These are phyloP conservation scores for Acipenser transmontanus DNA, from an alignment of 2,797 vertebrate genomes.

Conservation along the genomic window DNA sequence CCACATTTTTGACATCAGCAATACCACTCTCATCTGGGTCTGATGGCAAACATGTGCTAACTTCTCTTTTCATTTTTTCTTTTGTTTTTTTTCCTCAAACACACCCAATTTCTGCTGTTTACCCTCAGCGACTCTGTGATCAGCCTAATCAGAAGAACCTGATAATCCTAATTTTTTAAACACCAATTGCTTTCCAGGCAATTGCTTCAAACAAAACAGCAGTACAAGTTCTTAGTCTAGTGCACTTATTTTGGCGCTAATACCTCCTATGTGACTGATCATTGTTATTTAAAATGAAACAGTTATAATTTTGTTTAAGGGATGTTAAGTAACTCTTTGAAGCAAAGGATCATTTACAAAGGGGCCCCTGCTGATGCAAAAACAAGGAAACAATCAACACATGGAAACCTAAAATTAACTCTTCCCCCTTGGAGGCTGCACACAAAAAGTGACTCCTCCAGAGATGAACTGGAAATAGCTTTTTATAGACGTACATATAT, in stretches of 20 bases:
- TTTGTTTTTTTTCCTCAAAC: background rate
- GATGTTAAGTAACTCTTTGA: slow-evolving; percentile 37
- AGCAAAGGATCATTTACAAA: slow-evolving; percentile 39
- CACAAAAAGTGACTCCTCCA: too few species aligned
- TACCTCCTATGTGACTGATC: slow-evolving; percentile 46
- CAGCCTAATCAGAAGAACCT: slow-evolving; percentile 15
- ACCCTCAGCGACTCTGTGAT: slow-evolving; percentile 6
- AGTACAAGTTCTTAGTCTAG: slow-evolving; percentile 48
- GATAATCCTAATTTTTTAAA: slow-evolving; percentile 28
- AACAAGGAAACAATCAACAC: slow-evolving; percentile 33
- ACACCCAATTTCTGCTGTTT: slow-evolving; percentile 23
- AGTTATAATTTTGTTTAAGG: slow-evolving; percentile 47
- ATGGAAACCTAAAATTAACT: too few species aligned
- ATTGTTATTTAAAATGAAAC: slow-evolving; percentile 50
- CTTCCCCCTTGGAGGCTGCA: too few species aligned
- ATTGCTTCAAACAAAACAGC: slow-evolving; percentile 60
- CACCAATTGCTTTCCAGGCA: slow-evolving; percentile 47
- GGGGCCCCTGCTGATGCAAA: slow-evolving; percentile 30
- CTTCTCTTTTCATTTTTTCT: slow-evolving; percentile 19
- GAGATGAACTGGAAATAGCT: too few species aligned
- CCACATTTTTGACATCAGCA: background rate
- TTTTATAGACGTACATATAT: too few species aligned
- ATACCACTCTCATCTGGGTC: background rate
- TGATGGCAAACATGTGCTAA: slow-evolving; percentile 32
- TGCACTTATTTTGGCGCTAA: slow-evolving; percentile 52